phyloP scores from a whole-genome alignment of 2,888 invertebrate species.

The Dyspetes luteomarginatus region DNA sequence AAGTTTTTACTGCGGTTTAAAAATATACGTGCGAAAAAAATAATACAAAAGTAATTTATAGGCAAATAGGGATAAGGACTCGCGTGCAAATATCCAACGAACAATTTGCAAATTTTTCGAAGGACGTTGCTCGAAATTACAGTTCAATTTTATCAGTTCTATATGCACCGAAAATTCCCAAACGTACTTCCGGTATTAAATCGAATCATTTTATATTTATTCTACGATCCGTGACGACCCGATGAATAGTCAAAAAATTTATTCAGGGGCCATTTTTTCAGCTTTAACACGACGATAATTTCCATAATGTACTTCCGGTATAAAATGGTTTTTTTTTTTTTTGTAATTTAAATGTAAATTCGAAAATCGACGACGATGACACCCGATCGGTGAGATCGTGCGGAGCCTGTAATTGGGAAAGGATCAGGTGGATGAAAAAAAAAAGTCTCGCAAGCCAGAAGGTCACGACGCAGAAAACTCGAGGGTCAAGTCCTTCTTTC shows the following conservation, averaged over 20 bases:
- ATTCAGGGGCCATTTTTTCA: no score
- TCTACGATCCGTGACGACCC: no score
- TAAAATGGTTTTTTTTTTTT: no score
- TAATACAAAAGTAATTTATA: neutral
- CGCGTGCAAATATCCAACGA: constrained; percentile 60
- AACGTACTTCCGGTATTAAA: no score
- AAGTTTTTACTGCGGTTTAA: constrained; percentile 58
- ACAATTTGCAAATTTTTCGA: constrained; percentile 46
- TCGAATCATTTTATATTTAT: no score
- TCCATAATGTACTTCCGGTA: neutral
- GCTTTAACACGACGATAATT: no score
- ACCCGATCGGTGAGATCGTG: no score
- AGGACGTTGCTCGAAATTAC: constrained; percentile 22
- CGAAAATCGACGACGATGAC: neutral
- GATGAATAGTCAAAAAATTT: no score
- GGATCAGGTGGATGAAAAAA: constrained; percentile 18
- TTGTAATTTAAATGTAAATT: neutral
- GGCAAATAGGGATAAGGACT: constrained; percentile 4
- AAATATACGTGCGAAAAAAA: constrained; percentile 53
- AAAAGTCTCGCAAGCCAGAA: constrained; percentile 46
- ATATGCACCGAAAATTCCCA: no score
- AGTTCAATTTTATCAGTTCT: neutral
- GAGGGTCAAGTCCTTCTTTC: neutral
- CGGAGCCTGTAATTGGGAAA: no score
- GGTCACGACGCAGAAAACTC: constrained; percentile 30